phyloP scores from a whole-genome alignment of 2,888 invertebrate species.

The Aphodius granarius region DNA sequence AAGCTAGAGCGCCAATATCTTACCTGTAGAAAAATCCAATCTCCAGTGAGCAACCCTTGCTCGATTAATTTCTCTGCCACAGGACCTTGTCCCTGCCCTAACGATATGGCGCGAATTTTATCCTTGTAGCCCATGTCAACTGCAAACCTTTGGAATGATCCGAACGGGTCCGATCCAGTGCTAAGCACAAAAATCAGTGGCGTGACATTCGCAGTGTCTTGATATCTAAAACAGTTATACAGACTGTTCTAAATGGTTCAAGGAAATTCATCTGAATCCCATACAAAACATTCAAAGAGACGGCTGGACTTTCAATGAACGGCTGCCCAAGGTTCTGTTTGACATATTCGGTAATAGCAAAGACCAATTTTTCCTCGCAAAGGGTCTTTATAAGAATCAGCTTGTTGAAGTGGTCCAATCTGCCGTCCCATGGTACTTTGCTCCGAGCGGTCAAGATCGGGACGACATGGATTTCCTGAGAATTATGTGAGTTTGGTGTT shows the following conservation, averaged over 20 bases:
- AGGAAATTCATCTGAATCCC: slow-evolving; percentile 44
- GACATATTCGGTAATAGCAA: slow-evolving; percentile 81
- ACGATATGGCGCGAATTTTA: slow-evolving; percentile 77
- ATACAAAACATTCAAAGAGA: slow-evolving; percentile 67
- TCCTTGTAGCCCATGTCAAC: slow-evolving; percentile 71
- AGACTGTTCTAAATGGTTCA: slow-evolving; percentile 37
- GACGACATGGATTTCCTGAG: slow-evolving; percentile 63
- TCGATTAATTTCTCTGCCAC: slow-evolving; percentile 81
- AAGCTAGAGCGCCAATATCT: too few relatives aligned
- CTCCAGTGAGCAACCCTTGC: slow-evolving; percentile 69
- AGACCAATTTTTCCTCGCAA: slow-evolving; percentile 78
- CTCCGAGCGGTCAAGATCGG: slow-evolving; percentile 34
- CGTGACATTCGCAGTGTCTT: slow-evolving; percentile 70
- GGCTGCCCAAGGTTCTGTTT: slow-evolving; percentile 72
- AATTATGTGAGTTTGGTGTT: slow-evolving; percentile 20
- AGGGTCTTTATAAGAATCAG: slow-evolving; percentile 77
- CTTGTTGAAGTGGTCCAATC: slow-evolving; percentile 74
- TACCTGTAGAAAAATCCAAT: slow-evolving; percentile 89
- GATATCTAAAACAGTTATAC: slow-evolving; percentile 58
- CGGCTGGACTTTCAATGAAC: slow-evolving; percentile 82
- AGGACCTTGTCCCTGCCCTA: slow-evolving; percentile 90
- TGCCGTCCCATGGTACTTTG: slow-evolving; percentile 63
- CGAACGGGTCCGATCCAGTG: slow-evolving; percentile 87
- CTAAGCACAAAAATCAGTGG: slow-evolving; percentile 87
- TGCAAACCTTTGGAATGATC: slow-evolving; percentile 80